Evolutionary conservation across 2,797 vertebrate species (phyloP).

Genomic region (Myripristis jacobus): DNA sequence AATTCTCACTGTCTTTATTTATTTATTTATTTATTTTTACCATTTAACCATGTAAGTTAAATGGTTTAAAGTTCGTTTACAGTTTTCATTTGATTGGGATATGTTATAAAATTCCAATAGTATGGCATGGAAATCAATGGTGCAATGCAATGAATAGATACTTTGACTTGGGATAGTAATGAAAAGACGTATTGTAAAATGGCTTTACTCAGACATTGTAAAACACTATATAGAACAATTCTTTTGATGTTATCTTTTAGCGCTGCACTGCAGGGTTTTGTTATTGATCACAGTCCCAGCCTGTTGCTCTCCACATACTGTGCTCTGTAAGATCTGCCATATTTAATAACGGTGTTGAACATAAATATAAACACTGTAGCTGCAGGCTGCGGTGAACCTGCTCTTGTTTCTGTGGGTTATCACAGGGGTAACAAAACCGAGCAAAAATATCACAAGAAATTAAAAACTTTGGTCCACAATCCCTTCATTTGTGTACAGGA

Average conservation of each 20-base stretch:
- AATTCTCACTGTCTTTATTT: no score
- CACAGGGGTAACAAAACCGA: background rate
- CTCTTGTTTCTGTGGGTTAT: background rate
- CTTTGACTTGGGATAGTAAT: background rate
- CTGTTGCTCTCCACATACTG: constrained; percentile 15
- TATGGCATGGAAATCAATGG: background rate
- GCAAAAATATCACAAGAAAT: background rate
- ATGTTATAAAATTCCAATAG: background rate
- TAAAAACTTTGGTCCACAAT: background rate
- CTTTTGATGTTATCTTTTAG: constrained; percentile 4
- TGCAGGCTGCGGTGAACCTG: background rate
- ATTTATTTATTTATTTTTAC: constrained; percentile 7
- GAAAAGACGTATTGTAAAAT: constrained; percentile 3
- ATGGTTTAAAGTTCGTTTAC: no score
- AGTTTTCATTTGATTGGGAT: no score
- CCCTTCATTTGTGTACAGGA: background rate
- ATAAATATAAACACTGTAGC: background rate
- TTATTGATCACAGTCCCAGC: constrained; percentile 14
- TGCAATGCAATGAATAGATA: background rate
- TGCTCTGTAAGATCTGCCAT: background rate
- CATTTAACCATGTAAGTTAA: no score
- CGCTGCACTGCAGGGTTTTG: constrained; percentile 18
- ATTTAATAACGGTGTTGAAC: constrained; percentile 4
- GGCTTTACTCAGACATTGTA: constrained; percentile 20
- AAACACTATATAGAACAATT: background rate